A percentile compares a stretch with the other conserved stretches of the same genome.
These are phyloP conservation scores for Bungarus multicinctus DNA, from an alignment of 2,113 vertebrate species.

Conservation along the genomic window DNA sequence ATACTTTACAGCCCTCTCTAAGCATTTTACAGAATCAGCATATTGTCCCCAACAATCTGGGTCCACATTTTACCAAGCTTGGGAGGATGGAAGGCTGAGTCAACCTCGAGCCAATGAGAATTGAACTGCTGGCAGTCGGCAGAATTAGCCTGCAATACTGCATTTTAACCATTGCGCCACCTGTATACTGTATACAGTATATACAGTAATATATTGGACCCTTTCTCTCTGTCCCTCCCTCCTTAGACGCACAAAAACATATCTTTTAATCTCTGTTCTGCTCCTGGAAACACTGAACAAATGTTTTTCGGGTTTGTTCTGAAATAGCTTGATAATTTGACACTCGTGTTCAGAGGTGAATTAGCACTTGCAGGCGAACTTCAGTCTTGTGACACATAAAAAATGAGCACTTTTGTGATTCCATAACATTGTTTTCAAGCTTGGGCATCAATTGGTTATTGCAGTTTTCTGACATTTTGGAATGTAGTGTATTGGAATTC, in stretches of 20 bases:
- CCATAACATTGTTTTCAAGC: background rate
- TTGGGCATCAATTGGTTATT: background rate
- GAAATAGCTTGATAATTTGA: background rate
- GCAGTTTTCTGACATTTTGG: background rate
- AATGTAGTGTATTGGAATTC: background rate
- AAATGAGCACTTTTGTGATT: background rate
- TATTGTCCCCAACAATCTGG: too few relatives aligned
- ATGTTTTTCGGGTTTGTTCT: background rate
- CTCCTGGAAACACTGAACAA: background rate
- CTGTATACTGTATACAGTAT: too few relatives aligned
- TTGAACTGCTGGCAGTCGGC: too few relatives aligned
- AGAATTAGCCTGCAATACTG: too few relatives aligned
- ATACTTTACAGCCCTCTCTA: too few relatives aligned
- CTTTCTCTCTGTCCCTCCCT: background rate
- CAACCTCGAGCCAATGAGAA: too few relatives aligned
- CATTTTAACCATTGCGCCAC: too few relatives aligned
- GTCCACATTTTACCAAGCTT: too few relatives aligned
- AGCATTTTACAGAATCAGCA: too few relatives aligned
- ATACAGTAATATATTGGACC: background rate
- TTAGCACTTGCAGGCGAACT: background rate
- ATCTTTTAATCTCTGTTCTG: background rate
- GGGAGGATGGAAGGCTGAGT: too few relatives aligned
- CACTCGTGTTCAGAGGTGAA: background rate
- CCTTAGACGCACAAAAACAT: background rate
- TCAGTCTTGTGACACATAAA: background rate